Conservation (phyloP, 2,113 vertebrate species). For the Planiliza haematocheilus region DNA sequence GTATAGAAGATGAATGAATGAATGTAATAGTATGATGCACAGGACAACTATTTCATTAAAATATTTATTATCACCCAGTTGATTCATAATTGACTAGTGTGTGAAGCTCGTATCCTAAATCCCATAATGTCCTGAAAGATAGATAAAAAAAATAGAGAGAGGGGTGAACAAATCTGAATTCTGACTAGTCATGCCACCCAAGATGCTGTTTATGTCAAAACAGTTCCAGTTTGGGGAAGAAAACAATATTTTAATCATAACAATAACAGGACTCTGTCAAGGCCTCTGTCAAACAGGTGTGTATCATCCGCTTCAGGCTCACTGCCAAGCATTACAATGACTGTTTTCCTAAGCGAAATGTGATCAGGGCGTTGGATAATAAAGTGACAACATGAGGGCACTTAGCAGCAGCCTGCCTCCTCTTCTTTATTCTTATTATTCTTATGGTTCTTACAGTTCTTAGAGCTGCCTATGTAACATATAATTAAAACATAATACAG, state of each 20-base stretch:
- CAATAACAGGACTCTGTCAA: background rate
- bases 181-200: background rate
- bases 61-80: too few relatives aligned
- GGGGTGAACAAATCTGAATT: background rate
- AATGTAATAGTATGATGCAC: too few relatives aligned
- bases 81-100: too few relatives aligned
- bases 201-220: background rate
- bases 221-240: background rate
- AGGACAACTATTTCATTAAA: too few relatives aligned
- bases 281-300: background rate
- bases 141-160: too few relatives aligned
- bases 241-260: background rate
- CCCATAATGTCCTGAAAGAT: background rate
- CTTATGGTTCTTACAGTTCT: background rate
- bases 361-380: background rate
- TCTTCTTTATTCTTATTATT: background rate
- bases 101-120: too few relatives aligned
- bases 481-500: background rate
- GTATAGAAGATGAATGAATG: too few relatives aligned
- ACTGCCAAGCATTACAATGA: accelerated
- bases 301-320: background rate
- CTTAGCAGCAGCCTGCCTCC: background rate
- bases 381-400: background rate
- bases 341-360: background rate
- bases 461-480: background rate